Evolutionary conservation across 1,140 invertebrate species (phyloP), one percentile per base, ranked within the genome.

Genomic region (Calephelis virginiensis): DNA sequence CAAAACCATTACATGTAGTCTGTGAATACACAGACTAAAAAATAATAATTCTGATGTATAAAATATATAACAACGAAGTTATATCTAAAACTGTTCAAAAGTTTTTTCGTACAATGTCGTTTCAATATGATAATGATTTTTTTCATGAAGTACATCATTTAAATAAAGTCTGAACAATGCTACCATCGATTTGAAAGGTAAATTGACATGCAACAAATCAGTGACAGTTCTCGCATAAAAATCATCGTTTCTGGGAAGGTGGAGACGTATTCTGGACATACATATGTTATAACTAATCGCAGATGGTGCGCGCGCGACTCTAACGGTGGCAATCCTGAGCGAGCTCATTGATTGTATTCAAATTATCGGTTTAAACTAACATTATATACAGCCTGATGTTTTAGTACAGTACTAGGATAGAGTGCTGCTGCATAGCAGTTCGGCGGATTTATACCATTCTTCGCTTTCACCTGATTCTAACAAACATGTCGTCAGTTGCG

Each of bases 271-370:
- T 79, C 75, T 67, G 72, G 67, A 71, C 77, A 79, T 81, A 78
- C 72, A 66, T 68, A 66, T 50, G 62, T 72, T 76, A 74, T 77
- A 77, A 78, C 66, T 77, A 76, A 77, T 77, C 62, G 69, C 63
- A 75, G 79, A 80, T 78, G 75, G 78, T 67, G 68, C 74, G 73
- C 78, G 78, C 71, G 73, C 74, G 75, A 70, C 71, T 70, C 68
- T 79, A 77, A 78, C 78, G 74, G 78, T 74, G 74, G 71, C 68
- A 63, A 75, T 75, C 67, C 73, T 69, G 65, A 70, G 75, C 73
- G 63, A 65, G 63, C 69, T 68, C 64, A 47, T 66, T 80, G 78
- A 82, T 85, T 85, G 81, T 85, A 85, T 83, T 83, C 83, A 85
- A 85, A 85, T 85, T 12, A 78, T 76, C 66, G 67, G 60, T 63